Conservation (phyloP, 2,797 vertebrate genomes). For the Antennarius maculatus region DNA sequence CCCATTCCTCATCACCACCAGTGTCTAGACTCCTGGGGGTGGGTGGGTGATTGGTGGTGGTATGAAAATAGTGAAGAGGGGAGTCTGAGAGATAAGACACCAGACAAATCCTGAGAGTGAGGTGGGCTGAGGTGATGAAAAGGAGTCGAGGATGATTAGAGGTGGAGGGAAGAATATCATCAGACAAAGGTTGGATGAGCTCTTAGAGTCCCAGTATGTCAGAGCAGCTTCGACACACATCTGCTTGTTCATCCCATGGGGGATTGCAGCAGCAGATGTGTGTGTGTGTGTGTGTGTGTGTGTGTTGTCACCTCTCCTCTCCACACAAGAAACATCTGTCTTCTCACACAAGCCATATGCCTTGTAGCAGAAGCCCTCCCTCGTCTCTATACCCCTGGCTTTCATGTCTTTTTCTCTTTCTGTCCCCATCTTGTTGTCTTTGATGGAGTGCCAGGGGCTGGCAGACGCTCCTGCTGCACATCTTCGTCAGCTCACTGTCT, state of each 20-base stretch:
- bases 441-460: constrained; percentile 71
- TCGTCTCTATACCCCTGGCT: constrained; percentile 44
- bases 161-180: constrained; percentile 43
- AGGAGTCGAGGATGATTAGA: constrained; percentile 21
- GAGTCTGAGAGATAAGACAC: not conserved
- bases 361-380: constrained; percentile 51
- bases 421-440: constrained; percentile 62
- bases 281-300: constrained; percentile 14
- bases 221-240: constrained; percentile 45
- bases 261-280: constrained; percentile 31
- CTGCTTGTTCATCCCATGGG: constrained; percentile 53
- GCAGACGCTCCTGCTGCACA: constrained; percentile 47
- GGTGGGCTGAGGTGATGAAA: constrained; percentile 28
- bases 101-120: constrained; percentile 11
- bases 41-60: no score
- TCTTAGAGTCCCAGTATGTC: constrained; percentile 38
- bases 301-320: constrained; percentile 46
- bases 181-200: constrained; percentile 33
- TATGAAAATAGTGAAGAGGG: not conserved
- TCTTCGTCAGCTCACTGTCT: constrained; percentile 36
- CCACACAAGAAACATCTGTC: constrained; percentile 69
- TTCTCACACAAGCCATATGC: constrained; percentile 63
- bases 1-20: no score
- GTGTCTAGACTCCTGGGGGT: no score
- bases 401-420: constrained; percentile 71